Conservation (phyloP, 1,140 invertebrate genomes). For the Saccostrea cuccullata region DNA sequence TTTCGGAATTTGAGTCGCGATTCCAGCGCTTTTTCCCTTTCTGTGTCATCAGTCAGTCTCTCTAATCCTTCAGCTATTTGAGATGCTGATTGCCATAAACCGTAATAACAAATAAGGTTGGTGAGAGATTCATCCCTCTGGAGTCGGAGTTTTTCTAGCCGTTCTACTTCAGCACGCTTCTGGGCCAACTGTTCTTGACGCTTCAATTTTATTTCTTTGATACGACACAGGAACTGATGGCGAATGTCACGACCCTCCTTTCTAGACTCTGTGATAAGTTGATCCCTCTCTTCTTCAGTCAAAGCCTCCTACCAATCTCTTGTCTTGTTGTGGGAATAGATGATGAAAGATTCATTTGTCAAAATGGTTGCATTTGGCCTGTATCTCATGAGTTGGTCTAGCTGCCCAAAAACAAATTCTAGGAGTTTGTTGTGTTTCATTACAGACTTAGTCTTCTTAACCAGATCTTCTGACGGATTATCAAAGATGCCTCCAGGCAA, state of each 20-base stretch:
- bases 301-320: not conserved
- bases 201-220: constrained; percentile 50
- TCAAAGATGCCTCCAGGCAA: too few species aligned
- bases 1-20: constrained; percentile 57
- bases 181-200: not conserved
- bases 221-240: constrained; percentile 42
- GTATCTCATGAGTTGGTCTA: constrained; percentile 14
- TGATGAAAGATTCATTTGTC: constrained; percentile 18
- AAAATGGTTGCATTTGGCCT: not conserved
- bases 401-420: not conserved
- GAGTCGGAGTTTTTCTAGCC: too few species aligned
- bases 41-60: constrained; percentile 19
- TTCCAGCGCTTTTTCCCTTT: constrained; percentile 40
- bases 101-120: constrained; percentile 44
- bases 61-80: constrained; percentile 11
- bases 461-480: too few species aligned
- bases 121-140: constrained; percentile 26
- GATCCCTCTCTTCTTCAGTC: constrained; percentile 8
- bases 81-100: constrained; percentile 49
- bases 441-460: not conserved
- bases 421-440: constrained; percentile 26
- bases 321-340: not conserved
- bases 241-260: constrained; percentile 41
- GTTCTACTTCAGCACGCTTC: not conserved
- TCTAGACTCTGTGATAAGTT: constrained; percentile 14